These are phyloP conservation scores for Bufo gargarizans DNA, from an alignment of 2,113 vertebrate genomes.

Conservation along the genomic window DNA sequence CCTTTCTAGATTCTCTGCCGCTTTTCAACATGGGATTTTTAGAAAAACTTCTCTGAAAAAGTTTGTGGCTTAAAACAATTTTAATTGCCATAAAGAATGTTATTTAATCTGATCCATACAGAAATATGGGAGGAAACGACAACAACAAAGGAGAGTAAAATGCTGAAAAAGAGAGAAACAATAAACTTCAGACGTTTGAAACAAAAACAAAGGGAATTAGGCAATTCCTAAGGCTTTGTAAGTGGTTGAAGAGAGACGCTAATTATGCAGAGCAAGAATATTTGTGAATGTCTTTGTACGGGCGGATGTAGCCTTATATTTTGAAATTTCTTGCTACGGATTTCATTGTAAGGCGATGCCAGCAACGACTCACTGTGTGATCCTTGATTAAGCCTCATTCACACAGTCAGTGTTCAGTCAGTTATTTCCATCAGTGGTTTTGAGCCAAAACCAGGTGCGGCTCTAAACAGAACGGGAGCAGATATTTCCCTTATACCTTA, in stretches of 20 bases:
- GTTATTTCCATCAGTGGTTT: too few relatives aligned
- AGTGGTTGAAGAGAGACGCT: background rate
- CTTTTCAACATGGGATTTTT: slow-evolving; percentile 48
- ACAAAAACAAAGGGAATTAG: slow-evolving; percentile 58
- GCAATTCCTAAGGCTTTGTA: slow-evolving; percentile 36
- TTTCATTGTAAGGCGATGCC: background rate
- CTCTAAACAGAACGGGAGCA: too few relatives aligned
- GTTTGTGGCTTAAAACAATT: slow-evolving; percentile 52
- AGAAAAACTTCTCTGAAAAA: slow-evolving; percentile 50
- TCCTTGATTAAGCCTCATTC: too few relatives aligned
- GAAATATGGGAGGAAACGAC: slow-evolving; percentile 23
- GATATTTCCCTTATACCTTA: too few relatives aligned
- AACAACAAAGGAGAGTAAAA: slow-evolving; percentile 45
- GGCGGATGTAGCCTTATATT: slow-evolving; percentile 46
- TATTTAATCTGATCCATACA: slow-evolving; percentile 49
- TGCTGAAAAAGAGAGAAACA: slow-evolving; percentile 22
- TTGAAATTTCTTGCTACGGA: background rate
- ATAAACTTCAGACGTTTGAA: slow-evolving; percentile 56
- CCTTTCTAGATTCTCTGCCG: slow-evolving; percentile 2
- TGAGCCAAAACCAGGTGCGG: too few relatives aligned
- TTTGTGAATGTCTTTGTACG: slow-evolving; percentile 46
- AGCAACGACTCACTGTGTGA: slow-evolving; percentile 29
- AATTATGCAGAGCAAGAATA: slow-evolving; percentile 33
- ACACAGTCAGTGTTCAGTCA: too few relatives aligned
- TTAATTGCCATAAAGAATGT: slow-evolving; percentile 50